Conservation (phyloP, 2,113 vertebrate species). For the Oncorhynchus nerka region DNA sequence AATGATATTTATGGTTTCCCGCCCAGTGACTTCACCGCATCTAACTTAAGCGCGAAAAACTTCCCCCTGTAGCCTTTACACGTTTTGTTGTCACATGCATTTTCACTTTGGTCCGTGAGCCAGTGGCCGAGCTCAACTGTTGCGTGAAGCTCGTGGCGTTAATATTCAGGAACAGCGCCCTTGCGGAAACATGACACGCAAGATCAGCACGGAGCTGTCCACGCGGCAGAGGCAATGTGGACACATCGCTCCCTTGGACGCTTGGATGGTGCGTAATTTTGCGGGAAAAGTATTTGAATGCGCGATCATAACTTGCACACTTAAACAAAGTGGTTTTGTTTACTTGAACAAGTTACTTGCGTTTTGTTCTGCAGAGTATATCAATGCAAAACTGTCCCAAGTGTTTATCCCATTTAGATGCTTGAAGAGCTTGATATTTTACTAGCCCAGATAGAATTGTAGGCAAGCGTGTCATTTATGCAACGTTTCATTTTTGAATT, state of each 20-base stretch:
- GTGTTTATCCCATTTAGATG: too few species aligned
- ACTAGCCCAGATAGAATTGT: too few species aligned
- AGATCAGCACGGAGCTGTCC: slow-evolving; percentile 37
- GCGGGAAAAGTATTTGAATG: neutral
- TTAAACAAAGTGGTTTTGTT: too few species aligned
- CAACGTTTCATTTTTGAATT: too few species aligned
- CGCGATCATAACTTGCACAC: too few species aligned
- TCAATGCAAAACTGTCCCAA: too few species aligned
- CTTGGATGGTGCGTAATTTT: slow-evolving; percentile 25
- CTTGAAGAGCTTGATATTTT: too few species aligned
- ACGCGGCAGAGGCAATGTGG: slow-evolving; percentile 16
- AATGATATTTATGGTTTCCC: neutral
- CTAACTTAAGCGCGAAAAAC: slow-evolving; percentile 16
- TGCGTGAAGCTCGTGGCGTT: slow-evolving; percentile 21
- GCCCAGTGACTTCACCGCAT: slow-evolving; percentile 1
- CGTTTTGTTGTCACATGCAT: neutral
- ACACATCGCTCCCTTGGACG: neutral
- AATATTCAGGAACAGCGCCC: slow-evolving; percentile 41
- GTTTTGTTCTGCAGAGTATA: too few species aligned
- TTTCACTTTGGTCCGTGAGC: slow-evolving; percentile 4
- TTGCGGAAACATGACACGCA: slow-evolving; percentile 54
- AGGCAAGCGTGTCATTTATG: too few species aligned
- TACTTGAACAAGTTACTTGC: too few species aligned
- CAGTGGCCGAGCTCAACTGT: neutral
- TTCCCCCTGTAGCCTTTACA: neutral